Percentiles rank a stretch among this genome's conserved stretches.
phyloP scores from a whole-genome alignment of 37 sponge, comb jelly and placozoan genomes.

The Spongia lamella region DNA sequence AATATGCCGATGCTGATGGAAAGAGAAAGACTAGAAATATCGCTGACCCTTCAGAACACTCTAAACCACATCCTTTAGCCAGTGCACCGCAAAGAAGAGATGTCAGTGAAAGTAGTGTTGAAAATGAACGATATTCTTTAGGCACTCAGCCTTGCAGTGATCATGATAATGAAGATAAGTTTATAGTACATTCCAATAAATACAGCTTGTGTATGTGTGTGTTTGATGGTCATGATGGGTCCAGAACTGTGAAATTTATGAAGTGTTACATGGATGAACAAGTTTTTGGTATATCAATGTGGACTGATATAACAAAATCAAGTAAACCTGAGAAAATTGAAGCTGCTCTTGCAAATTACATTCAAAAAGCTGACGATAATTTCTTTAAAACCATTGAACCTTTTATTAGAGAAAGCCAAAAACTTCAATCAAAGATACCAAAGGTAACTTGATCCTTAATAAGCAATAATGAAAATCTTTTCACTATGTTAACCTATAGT shows the following conservation, averaged over 20 bases:
- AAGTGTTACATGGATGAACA: slow-evolving; percentile 20
- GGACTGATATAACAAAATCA: not conserved
- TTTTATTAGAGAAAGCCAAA: slow-evolving; percentile 32
- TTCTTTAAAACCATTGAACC: slow-evolving; percentile 50
- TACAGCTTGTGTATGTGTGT: slow-evolving; percentile 50
- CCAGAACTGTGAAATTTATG: slow-evolving; percentile 58
- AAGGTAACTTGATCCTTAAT: slow-evolving; percentile 29
- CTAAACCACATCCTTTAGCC: no score
- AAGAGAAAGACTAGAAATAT: no score
- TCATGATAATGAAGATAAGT: slow-evolving; percentile 66
- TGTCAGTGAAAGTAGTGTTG: slow-evolving; percentile 19
- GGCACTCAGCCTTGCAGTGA: slow-evolving; percentile 10
- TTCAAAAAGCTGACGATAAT: slow-evolving; percentile 46
- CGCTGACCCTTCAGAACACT: no score
- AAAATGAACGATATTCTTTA: slow-evolving; percentile 56
- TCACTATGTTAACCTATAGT: no score
- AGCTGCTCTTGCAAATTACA: slow-evolving; percentile 37
- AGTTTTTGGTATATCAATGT: not conserved
- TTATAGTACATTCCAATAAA: no score
- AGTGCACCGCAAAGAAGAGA: no score
- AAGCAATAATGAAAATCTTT: no score
- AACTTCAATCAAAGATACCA: slow-evolving; percentile 39
- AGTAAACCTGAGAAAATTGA: not conserved
- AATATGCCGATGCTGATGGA: no score
- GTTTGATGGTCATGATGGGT: slow-evolving; percentile 94